phyloP scores from a whole-genome alignment of 2,797 vertebrate species.

The Thamnophis elegans region DNA sequence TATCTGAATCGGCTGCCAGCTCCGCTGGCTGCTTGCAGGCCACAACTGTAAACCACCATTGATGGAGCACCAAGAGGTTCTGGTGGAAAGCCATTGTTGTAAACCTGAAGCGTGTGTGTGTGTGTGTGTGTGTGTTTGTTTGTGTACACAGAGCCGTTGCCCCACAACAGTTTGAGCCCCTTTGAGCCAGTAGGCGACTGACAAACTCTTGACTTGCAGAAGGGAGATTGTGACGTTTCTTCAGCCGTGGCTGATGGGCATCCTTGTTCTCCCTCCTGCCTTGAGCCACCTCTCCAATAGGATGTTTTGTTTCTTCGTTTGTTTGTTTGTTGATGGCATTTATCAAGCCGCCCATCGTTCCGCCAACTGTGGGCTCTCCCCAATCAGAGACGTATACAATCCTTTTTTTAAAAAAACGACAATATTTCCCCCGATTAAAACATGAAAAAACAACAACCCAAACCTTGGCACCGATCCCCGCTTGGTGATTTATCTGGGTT shows the following conservation, averaged over 20 bases:
- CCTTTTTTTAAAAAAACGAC: background rate
- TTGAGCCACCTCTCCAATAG: background rate
- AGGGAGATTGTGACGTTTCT: background rate
- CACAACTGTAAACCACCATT: too few relatives aligned
- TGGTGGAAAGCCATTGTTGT: background rate
- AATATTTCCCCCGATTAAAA: background rate
- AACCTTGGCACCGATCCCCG: background rate
- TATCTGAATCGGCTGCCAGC: too few relatives aligned
- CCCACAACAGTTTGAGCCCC: background rate
- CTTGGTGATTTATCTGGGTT: background rate
- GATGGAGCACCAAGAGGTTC: background rate
- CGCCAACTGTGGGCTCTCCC: background rate
- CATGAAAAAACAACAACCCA: background rate
- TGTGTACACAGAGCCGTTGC: background rate
- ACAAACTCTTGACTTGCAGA: background rate
- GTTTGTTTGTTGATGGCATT: background rate
- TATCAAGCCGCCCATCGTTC: background rate
- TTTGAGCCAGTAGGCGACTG: background rate
- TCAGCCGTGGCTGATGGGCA: background rate
- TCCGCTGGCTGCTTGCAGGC: too few relatives aligned
- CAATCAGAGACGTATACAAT: background rate
- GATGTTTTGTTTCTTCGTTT: background rate
- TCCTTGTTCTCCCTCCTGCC: background rate
- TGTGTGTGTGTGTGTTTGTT: background rate
- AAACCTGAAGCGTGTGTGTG: background rate